A percentile compares a stretch with the other conserved stretches of the same genome.
Conservation (phyloP, 2,797 vertebrate species). For the Spinibarbus caldwelli region DNA sequence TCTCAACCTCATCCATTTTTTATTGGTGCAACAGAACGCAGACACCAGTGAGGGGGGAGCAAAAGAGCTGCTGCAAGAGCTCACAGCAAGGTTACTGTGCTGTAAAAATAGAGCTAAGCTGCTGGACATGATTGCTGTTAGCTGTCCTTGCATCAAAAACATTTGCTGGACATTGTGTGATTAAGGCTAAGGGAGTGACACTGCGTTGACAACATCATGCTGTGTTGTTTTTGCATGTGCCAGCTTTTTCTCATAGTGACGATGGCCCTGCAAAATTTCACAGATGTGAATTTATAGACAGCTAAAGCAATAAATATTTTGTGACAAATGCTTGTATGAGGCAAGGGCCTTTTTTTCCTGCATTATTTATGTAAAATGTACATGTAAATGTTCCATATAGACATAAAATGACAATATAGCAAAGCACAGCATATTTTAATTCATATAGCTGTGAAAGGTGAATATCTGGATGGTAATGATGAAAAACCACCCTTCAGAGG, state of each 20-base stretch:
- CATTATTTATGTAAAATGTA: not conserved
- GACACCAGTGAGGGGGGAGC: not conserved
- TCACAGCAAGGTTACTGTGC: conserved; percentile 63
- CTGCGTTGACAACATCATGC: conserved; percentile 11
- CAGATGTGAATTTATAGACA: conserved; percentile 3
- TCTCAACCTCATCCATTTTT: conserved; percentile 34
- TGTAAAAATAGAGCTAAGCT: conserved; percentile 62
- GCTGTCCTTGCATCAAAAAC: conserved; percentile 43
- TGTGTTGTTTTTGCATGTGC: not conserved
- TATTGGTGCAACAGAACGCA: conserved; percentile 9
- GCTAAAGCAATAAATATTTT: not conserved
- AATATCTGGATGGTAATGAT: not conserved
- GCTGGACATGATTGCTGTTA: conserved; percentile 46
- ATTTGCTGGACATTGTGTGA: conserved; percentile 6
- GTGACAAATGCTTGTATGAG: not conserved
- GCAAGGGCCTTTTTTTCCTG: not conserved
- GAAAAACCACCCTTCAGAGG: not conserved
- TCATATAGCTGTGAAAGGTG: not conserved
- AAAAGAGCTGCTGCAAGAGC: conserved; percentile 32
- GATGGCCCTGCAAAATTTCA: not conserved
- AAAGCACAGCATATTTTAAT: not conserved
- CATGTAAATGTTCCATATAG: not conserved
- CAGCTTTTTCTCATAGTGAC: not conserved
- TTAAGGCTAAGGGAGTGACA: not conserved
- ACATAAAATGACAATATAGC: not conserved